Conservation (phyloP, 1,140 invertebrate species). For the Drosophila setifemur region DNA sequence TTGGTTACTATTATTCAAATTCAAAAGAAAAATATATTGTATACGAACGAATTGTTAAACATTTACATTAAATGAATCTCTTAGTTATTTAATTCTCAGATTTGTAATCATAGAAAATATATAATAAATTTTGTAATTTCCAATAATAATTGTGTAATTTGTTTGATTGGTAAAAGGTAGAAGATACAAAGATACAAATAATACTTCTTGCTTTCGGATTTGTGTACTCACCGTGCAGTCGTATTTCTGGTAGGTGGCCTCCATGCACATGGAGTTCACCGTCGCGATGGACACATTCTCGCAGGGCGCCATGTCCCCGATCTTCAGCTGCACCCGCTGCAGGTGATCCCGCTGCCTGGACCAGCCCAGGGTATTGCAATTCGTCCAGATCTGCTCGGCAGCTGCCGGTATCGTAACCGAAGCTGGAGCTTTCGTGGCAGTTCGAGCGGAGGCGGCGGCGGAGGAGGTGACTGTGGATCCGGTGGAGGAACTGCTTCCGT, state of each 20-base stretch:
- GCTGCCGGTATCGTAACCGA: neutral
- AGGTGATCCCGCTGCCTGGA: constrained; percentile 90
- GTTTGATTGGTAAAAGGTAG: too few relatives aligned
- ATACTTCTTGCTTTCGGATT: too few relatives aligned
- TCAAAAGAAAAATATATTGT: too few relatives aligned
- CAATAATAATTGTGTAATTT: neutral
- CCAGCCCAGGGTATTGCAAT: constrained; percentile 93
- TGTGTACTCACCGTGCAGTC: constrained; percentile 89
- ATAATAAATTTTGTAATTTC: too few relatives aligned
- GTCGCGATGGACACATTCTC: constrained; percentile 92
- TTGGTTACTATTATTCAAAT: too few relatives aligned
- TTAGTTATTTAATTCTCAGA: neutral
- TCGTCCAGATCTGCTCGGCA: constrained; percentile 81
- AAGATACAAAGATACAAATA: too few relatives aligned
- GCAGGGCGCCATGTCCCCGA: constrained; percentile 89
- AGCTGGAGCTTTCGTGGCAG: constrained; percentile 34
- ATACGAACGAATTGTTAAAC: neutral
- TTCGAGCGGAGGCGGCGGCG: constrained; percentile 11
- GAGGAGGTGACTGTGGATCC: neutral
- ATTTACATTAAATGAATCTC: neutral
- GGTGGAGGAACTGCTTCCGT: constrained; percentile 15
- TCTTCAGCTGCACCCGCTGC: constrained; percentile 89
- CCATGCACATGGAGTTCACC: constrained; percentile 91
- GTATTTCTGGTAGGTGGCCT: constrained; percentile 89
- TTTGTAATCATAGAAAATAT: neutral